phyloP scores from a whole-genome alignment of 2,797 vertebrate species.

The Lagorchestes hirsutus region DNA sequence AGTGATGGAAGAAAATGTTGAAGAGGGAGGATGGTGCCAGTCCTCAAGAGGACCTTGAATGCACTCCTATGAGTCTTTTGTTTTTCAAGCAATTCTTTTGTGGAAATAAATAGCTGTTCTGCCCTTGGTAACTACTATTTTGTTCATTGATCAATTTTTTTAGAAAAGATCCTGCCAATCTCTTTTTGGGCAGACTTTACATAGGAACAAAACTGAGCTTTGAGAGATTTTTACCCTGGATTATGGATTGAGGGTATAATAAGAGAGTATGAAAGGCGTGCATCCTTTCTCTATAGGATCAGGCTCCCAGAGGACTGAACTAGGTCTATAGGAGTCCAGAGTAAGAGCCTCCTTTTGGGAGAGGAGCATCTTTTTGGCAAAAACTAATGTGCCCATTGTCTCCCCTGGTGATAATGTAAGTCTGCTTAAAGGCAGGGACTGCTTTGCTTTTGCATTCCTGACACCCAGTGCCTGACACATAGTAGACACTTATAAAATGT shows the following conservation, averaged over 20 bases:
- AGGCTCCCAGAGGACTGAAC: neutral
- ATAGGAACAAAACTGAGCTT: neutral
- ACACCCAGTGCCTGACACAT: neutral
- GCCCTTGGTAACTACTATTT: neutral
- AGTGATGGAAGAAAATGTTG: neutral
- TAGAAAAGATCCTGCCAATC: neutral
- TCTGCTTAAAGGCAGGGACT: neutral
- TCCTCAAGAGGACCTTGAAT: neutral
- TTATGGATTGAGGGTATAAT: neutral
- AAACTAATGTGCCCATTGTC: neutral
- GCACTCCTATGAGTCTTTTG: neutral
- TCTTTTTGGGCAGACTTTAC: neutral
- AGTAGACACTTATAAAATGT: neutral
- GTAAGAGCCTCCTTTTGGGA: neutral
- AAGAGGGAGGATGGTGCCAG: neutral
- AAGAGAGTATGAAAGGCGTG: neutral
- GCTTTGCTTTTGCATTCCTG: neutral
- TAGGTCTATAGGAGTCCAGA: neutral
- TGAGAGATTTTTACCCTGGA: neutral
- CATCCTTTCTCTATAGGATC: neutral
- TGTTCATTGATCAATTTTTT: neutral
- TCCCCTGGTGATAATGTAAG: neutral
- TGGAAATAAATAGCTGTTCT: neutral
- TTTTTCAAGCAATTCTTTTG: neutral
- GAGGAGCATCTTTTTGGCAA: neutral